Conservation (phyloP, 2,113 vertebrate species). For the Regulus satrapa region DNA sequence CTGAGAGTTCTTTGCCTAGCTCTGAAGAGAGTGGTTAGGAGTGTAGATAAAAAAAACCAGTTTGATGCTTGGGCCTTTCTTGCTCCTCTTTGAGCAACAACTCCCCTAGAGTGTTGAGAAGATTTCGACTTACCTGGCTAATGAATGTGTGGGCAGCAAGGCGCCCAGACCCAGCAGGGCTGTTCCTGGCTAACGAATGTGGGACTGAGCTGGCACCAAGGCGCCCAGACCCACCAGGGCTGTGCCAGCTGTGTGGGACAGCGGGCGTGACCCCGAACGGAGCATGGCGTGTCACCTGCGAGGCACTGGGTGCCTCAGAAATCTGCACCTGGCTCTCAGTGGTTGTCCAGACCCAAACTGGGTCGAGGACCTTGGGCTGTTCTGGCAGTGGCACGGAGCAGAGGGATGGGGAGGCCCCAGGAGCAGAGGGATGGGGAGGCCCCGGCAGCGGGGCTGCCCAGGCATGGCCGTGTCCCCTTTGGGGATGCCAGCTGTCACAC, state of each 20-base stretch:
- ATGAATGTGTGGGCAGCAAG: background rate
- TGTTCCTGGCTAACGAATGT: no score
- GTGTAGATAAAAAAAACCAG: accelerated
- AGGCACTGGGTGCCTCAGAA: accelerated
- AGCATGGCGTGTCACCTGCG: accelerated
- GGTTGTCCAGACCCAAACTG: background rate
- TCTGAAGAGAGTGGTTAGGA: background rate
- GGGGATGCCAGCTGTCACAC: background rate
- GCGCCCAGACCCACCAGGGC: no score
- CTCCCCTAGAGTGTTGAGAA: background rate
- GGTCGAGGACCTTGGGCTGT: background rate
- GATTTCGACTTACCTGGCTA: background rate
- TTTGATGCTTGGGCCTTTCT: background rate
- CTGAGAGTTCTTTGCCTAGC: background rate
- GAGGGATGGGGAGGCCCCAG: no score
- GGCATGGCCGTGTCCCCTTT: no score
- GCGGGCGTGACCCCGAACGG: background rate
- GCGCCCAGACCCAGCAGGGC: no score
- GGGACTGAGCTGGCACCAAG: no score
- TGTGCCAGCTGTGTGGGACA: background rate
- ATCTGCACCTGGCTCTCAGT: no score
- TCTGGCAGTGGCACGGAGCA: background rate
- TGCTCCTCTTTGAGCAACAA: background rate
- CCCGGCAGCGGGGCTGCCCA: no score
- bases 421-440: no score